phyloP scores from a whole-genome alignment of 2,888 invertebrate species.

The Caenorhabditis parvicauda region DNA sequence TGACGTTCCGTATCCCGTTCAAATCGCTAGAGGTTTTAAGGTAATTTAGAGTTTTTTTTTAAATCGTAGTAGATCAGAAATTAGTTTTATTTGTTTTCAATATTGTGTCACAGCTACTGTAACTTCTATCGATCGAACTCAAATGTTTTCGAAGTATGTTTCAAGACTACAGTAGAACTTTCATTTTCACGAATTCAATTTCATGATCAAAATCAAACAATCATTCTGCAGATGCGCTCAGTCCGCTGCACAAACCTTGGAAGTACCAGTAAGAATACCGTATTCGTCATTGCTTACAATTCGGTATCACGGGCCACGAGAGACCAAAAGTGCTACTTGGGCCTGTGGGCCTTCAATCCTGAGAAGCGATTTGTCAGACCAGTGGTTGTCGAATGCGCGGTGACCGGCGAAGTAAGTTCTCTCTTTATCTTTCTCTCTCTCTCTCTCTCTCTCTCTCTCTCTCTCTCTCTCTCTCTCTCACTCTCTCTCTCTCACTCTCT shows the following conservation, averaged over 20 bases:
- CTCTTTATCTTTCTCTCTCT: too few relatives aligned
- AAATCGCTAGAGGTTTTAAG: constrained; percentile 34
- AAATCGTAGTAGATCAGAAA: too few relatives aligned
- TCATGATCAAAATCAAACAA: not conserved
- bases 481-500: too few relatives aligned
- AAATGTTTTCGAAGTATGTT: too few relatives aligned
- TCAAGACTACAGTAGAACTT: too few relatives aligned
- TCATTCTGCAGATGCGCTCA: constrained; percentile 41
- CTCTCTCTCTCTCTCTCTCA: too few relatives aligned
- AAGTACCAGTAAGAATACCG: constrained; percentile 22
- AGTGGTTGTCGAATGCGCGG: constrained; percentile 19
- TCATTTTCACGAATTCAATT: constrained; percentile 8
- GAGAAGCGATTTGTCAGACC: constrained; percentile 26
- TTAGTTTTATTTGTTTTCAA: too few relatives aligned
- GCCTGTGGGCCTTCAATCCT: constrained; percentile 41
- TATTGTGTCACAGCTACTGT: too few relatives aligned
- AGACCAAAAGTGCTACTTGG: constrained; percentile 37
- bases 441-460: not conserved
- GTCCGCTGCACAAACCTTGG: constrained; percentile 42
- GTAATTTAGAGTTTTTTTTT: constrained; percentile 13
- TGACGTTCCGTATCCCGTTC: constrained; percentile 31
- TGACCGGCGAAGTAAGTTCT: constrained; percentile 29
- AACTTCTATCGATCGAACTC: too few relatives aligned
- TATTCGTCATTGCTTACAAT: constrained; percentile 51
- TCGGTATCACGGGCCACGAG: constrained; percentile 41